Conservation (phyloP, 2,113 vertebrate species). For the Procavia capensis region DNA sequence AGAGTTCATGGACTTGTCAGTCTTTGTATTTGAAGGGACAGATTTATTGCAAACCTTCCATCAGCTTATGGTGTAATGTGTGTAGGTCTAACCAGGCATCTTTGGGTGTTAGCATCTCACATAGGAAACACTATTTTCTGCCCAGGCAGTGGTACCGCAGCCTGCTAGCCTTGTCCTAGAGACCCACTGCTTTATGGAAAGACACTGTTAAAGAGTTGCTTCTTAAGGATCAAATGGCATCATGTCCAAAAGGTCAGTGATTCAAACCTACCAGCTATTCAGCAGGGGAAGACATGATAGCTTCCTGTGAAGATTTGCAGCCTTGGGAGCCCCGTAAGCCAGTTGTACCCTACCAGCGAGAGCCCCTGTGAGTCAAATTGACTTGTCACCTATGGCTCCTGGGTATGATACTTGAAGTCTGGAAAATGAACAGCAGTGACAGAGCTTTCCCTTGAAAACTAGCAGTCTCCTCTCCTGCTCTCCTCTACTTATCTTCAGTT, state of each 20-base stretch:
- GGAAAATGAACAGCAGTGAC: not conserved
- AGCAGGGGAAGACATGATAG: no score
- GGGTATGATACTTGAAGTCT: not conserved
- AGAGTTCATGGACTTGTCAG: no score
- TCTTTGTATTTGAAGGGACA: not conserved
- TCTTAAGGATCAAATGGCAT: not conserved
- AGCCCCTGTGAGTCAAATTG: no score
- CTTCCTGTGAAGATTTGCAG: no score
- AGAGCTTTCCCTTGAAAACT: not conserved
- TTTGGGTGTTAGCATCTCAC: not conserved
- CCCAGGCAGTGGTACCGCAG: not conserved
- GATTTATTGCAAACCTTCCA: not conserved
- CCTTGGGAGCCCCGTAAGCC: no score
- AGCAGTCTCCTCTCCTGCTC: not conserved
- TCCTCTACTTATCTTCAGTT: not conserved
- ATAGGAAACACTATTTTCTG: not conserved
- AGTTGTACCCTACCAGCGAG: no score
- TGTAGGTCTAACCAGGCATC: not conserved
- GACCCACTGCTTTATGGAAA: not conserved
- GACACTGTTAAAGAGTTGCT: no score
- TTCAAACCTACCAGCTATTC: no score
- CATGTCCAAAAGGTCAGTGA: no score
- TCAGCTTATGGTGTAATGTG: not conserved
- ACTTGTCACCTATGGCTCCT: no score
- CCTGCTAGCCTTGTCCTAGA: not conserved